Conservation (phyloP, 2,113 vertebrate species). For the Nipponia nippon region DNA sequence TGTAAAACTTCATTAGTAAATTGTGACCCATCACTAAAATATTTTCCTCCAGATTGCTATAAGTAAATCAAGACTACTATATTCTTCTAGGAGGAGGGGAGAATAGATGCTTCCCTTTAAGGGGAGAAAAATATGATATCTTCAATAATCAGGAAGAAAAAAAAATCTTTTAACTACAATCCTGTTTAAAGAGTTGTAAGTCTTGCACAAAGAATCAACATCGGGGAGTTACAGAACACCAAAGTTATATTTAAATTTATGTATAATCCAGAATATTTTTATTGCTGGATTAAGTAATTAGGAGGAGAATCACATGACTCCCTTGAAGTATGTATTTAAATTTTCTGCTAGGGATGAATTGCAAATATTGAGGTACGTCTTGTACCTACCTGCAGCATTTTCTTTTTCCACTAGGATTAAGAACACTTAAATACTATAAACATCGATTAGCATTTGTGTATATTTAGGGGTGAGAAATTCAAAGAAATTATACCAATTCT, state of each 20-base stretch:
- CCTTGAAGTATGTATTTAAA: conserved; percentile 10
- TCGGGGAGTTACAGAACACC: background rate
- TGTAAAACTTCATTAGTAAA: conserved; percentile 40
- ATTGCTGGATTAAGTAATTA: conserved; percentile 12
- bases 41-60: conserved; percentile 32
- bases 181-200: background rate
- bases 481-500: background rate
- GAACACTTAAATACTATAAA: background rate
- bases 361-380: background rate
- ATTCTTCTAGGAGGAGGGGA: background rate
- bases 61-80: conserved; percentile 32
- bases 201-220: background rate
- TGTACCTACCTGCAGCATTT: background rate
- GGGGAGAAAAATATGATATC: background rate
- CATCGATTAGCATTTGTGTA: background rate
- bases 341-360: background rate
- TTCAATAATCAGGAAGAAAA: background rate
- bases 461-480: background rate
- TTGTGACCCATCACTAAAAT: conserved; percentile 38
- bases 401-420: conserved; percentile 27
- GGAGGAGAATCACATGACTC: background rate
- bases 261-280: background rate
- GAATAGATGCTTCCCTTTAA: background rate
- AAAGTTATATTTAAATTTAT: background rate
- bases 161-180: background rate